These are phyloP conservation scores for Australoheros facetus DNA, from an alignment of 2,797 vertebrate genomes.

Conservation along the genomic window DNA sequence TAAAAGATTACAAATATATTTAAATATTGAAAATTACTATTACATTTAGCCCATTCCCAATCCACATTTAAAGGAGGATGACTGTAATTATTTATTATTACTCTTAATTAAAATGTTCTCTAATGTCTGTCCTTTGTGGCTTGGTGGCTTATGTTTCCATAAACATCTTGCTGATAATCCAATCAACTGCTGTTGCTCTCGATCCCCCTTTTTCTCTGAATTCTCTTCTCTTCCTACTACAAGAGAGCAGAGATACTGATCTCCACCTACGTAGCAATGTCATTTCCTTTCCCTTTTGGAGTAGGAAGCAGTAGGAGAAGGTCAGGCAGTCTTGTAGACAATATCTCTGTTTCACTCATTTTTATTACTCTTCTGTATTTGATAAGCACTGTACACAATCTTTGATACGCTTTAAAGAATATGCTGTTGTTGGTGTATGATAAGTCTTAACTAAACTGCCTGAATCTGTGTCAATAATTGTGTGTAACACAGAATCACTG, in stretches of 20 bases:
- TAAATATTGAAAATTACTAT: neutral
- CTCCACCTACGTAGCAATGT: conserved; percentile 38
- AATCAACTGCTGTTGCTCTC: conserved; percentile 17
- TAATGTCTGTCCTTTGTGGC: conserved; percentile 40
- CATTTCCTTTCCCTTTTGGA: conserved; percentile 55
- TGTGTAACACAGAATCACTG: neutral
- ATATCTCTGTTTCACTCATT: conserved; percentile 24
- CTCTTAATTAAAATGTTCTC: conserved; percentile 19
- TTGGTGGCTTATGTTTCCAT: conserved; percentile 33
- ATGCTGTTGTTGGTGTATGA: neutral
- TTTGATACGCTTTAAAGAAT: conserved; percentile 22
- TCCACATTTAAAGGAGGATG: conserved; percentile 7
- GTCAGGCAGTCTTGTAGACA: conserved; percentile 33
- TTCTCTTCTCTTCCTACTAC: conserved; percentile 41
- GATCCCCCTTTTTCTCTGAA: conserved; percentile 23
- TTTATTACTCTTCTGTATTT: conserved; percentile 27
- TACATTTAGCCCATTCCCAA: neutral
- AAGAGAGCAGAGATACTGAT: conserved; percentile 54
- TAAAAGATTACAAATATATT: neutral
- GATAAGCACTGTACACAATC: conserved; percentile 1
- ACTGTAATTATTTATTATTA: conserved; percentile 36
- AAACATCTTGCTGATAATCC: conserved; percentile 54
- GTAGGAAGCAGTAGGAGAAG: conserved; percentile 27
- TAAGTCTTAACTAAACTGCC: neutral
- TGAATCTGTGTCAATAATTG: conserved; percentile 12